phyloP scores from a whole-genome alignment of 2,113 vertebrate species.

The Rhinoderma darwinii region DNA sequence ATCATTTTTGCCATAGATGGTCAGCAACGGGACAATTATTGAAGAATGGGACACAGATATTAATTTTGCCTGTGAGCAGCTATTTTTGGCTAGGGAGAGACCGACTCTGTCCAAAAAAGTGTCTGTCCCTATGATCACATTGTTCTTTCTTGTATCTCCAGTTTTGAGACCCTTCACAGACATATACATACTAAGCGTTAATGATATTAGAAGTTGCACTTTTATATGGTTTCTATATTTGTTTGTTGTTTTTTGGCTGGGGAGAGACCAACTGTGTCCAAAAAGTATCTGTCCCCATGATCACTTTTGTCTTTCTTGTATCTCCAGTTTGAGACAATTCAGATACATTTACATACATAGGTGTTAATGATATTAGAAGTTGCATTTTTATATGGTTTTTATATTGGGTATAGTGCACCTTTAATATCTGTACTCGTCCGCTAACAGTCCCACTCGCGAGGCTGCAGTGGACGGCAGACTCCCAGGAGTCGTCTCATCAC shows the following conservation, averaged over 20 bases:
- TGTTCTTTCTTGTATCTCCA: background rate
- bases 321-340: background rate
- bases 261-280: background rate
- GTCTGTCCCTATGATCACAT: background rate
- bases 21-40: background rate
- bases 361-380: background rate
- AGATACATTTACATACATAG: no score
- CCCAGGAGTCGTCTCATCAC: background rate
- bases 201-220: background rate
- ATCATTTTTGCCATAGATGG: background rate
- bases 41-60: background rate
- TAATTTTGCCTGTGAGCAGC: background rate
- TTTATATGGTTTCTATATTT: background rate
- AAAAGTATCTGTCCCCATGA: background rate
- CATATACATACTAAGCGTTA: no score
- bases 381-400: background rate
- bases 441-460: background rate
- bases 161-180: background rate
- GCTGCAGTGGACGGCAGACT: background rate
- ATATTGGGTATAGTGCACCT: background rate
- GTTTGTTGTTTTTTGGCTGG: background rate
- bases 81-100: background rate
- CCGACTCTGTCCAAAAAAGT: no score
- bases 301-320: background rate
- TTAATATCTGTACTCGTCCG: background rate